Percentiles rank a stretch among this genome's conserved stretches.
Conservation (phyloP, 2,113 vertebrate species). For the Miniopterus natalensis region DNA sequence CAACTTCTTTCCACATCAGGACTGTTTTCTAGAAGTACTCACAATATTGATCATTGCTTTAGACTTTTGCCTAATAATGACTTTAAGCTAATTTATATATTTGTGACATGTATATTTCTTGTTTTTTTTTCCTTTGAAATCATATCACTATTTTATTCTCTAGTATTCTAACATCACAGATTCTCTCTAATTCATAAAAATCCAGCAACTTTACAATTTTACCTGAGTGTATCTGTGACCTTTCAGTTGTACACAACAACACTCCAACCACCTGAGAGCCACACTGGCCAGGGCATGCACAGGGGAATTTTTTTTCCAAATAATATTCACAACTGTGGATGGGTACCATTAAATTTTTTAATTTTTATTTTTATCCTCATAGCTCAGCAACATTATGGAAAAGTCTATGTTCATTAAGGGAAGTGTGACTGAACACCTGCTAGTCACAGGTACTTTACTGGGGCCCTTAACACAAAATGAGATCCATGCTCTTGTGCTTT, state of each 20-base stretch:
- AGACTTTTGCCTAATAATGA: neutral
- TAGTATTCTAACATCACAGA: neutral
- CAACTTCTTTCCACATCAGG: neutral
- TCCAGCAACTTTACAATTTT: neutral
- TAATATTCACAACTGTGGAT: neutral
- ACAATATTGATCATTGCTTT: neutral
- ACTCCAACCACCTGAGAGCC: too few species aligned
- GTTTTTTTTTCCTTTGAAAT: neutral
- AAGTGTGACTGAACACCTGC: neutral
- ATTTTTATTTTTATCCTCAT: neutral
- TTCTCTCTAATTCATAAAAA: conserved; percentile 3
- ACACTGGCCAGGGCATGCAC: too few species aligned
- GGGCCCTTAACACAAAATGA: too few species aligned
- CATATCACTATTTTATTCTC: neutral
- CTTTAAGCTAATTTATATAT: neutral
- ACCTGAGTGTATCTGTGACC: neutral
- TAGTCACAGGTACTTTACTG: rapidly evolving
- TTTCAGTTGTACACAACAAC: too few species aligned
- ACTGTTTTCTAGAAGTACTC: neutral
- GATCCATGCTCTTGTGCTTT: neutral
- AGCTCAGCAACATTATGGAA: neutral
- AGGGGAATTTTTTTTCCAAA: rapidly evolving
- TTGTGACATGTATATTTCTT: neutral
- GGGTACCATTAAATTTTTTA: neutral
- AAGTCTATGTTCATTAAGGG: neutral